phyloP scores from a whole-genome alignment of 1,140 invertebrate genomes.

The Macrobrachium rosenbergii region DNA sequence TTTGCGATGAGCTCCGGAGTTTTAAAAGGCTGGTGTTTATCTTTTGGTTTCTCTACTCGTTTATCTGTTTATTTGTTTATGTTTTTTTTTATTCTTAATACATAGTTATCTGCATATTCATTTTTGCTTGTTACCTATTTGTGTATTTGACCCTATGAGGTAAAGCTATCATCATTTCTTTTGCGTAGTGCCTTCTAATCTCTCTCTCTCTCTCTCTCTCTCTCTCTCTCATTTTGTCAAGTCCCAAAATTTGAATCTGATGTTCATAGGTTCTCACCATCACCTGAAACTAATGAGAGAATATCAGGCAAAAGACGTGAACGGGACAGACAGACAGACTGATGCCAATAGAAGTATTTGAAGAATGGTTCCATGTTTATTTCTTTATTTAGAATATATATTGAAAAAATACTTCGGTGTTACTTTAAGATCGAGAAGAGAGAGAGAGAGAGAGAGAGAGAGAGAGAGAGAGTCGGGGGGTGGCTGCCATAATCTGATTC shows the following conservation, averaged over 20 bases:
- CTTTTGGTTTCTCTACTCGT: no score
- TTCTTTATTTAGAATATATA: no score
- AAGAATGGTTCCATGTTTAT: no score
- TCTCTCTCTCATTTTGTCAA: slow-evolving; percentile 15
- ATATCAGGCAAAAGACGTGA: not conserved
- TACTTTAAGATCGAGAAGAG: not conserved
- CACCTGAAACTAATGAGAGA: not conserved
- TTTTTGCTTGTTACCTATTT: not conserved
- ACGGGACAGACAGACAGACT: not conserved
- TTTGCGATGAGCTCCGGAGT: no score
- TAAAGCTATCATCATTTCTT: not conserved
- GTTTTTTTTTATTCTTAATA: no score
- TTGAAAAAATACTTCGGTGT: no score
- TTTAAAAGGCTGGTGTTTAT: no score
- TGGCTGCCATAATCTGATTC: not conserved
- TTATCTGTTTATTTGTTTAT: no score
- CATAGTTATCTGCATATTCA: no score
- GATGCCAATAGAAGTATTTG: not conserved
- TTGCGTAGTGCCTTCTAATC: not conserved
- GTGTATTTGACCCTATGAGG: not conserved
- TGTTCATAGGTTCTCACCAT: not conserved
- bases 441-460: slow-evolving; percentile 39
- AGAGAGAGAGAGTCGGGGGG: slow-evolving; percentile 25
- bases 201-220: slow-evolving; percentile 20
- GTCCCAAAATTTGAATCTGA: no score